A percentile compares a stretch with the other conserved stretches of the same genome.
phyloP scores from a whole-genome alignment of 2,888 invertebrate genomes.

The Lasioglossum calceatum region DNA sequence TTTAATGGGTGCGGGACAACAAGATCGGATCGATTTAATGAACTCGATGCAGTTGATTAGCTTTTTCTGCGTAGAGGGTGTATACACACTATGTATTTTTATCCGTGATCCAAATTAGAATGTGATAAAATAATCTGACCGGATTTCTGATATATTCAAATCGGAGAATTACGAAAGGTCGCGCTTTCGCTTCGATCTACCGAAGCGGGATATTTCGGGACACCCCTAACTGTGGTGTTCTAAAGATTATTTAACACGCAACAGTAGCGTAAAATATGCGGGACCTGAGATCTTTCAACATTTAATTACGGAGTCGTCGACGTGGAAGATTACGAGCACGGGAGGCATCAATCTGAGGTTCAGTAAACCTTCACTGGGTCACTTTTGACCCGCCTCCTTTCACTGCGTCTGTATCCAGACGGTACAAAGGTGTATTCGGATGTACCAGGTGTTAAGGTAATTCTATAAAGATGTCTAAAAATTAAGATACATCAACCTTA shows the following conservation, averaged over 20 bases:
- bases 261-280: neutral
- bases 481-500: neutral
- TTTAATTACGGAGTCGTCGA: neutral
- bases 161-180: neutral
- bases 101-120: conserved; percentile 44
- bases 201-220: neutral
- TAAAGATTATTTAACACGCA: conserved; percentile 9
- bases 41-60: conserved; percentile 68
- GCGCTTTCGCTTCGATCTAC: neutral
- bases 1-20: conserved; percentile 58
- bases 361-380: neutral
- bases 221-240: neutral
- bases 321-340: neutral
- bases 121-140: conserved; percentile 15
- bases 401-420: neutral
- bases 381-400: neutral
- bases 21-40: conserved; percentile 72
- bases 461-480: neutral
- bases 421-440: neutral
- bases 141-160: neutral
- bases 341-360: neutral
- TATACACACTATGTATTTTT: conserved; percentile 63
- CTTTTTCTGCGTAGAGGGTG: conserved; percentile 53
- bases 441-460: neutral
- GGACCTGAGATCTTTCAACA: conserved; percentile 20